phyloP scores from a whole-genome alignment of 2,888 invertebrate genomes.

The Flexamia atlantica region DNA sequence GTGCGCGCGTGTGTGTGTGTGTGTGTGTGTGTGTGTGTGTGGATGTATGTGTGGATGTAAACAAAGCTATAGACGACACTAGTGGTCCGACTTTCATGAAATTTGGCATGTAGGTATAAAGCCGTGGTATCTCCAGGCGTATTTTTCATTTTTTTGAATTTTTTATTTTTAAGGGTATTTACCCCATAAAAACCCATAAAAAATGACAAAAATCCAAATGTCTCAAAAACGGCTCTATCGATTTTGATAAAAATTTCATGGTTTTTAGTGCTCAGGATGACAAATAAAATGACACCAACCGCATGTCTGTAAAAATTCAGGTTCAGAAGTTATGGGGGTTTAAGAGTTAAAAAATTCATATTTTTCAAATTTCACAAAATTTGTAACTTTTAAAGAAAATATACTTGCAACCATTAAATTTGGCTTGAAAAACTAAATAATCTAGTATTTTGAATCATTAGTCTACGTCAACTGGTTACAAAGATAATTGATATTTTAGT shows the following conservation, averaged over 20 bases:
- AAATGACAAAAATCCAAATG: neutral
- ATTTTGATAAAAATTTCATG: neutral
- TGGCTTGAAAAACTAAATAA: neutral
- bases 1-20: neutral
- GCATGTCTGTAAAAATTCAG: neutral
- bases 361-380: neutral
- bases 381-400: neutral
- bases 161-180: neutral
- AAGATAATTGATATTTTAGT: neutral
- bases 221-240: neutral
- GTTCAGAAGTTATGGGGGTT: neutral
- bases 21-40: constrained; percentile 1
- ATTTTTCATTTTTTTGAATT: neutral
- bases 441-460: neutral
- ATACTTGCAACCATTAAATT: neutral
- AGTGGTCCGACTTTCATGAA: neutral
- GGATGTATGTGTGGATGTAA: neutral
- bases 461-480: neutral
- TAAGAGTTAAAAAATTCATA: neutral
- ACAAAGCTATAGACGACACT: neutral
- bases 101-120: neutral
- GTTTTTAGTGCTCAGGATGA: neutral
- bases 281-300: neutral
- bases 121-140: neutral
- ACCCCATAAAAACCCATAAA: neutral